Evolutionary conservation across 1,140 invertebrate genomes (phyloP).

Genomic region (Pseudomyrmex gracilis): DNA sequence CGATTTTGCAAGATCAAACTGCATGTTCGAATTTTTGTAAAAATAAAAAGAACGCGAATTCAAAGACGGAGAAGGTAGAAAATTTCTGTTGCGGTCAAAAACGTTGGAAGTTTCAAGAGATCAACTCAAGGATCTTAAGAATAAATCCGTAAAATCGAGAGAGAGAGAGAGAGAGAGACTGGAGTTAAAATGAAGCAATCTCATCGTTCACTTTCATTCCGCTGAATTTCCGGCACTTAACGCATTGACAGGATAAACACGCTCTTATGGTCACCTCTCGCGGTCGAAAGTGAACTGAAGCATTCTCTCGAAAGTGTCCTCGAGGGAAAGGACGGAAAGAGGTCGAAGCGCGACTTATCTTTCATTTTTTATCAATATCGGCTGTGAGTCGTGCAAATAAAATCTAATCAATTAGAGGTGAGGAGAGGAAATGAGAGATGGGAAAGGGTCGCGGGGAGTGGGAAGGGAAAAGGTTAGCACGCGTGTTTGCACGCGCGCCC

Average conservation of each 20-base stretch:
- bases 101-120: no score
- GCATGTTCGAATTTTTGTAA: neutral
- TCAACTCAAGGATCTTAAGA: neutral
- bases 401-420: constrained; percentile 60
- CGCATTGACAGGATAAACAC: constrained; percentile 27
- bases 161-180: no score
- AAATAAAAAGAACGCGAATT: neutral
- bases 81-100: neutral
- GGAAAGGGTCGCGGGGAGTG: neutral
- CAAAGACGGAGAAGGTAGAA: neutral
- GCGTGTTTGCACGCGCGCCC: constrained; percentile 52
- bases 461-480: neutral
- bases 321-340: neutral
- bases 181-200: neutral
- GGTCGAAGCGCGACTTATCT: neutral
- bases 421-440: neutral
- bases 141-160: neutral
- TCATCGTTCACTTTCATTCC: constrained; percentile 16
- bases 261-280: constrained; percentile 26
- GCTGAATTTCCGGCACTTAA: constrained; percentile 6
- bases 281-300: constrained; percentile 43
- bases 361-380: constrained; percentile 39
- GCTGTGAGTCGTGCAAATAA: constrained; percentile 63
- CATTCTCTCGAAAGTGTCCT: neutral
- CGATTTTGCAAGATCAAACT: neutral